These are phyloP conservation scores for Dreissena rostriformis DNA, from an alignment of 1,140 invertebrate species.

Conservation along the genomic window DNA sequence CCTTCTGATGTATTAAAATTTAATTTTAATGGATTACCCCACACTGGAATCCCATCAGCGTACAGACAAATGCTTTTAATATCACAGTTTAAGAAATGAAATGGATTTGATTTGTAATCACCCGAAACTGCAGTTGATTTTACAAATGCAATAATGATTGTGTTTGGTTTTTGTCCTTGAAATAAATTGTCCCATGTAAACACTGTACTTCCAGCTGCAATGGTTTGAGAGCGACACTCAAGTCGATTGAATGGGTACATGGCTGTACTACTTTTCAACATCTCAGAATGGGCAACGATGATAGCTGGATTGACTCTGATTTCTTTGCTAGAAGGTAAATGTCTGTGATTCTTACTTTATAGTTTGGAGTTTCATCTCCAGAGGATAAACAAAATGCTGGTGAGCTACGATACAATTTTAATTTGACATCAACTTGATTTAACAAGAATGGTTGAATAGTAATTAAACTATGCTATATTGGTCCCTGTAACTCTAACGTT, in stretches of 20 bases:
- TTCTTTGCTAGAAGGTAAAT: conserved; percentile 41
- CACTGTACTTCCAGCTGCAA: conserved; percentile 41
- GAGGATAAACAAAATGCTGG: conserved; percentile 39
- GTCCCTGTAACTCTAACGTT: conserved; percentile 37
- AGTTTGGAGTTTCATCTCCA: conserved; percentile 2
- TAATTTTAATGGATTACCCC: conserved; percentile 42
- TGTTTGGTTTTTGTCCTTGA: conserved; percentile 45
- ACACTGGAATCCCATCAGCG: conserved; percentile 42
- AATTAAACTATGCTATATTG: conserved; percentile 44
- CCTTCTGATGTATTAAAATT: conserved; percentile 47
- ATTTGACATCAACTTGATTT: conserved; percentile 56
- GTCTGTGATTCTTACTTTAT: conserved; percentile 34
- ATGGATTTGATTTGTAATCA: conserved; percentile 55
- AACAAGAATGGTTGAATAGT: conserved; percentile 32
- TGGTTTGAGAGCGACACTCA: conserved; percentile 40
- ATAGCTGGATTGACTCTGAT: conserved; percentile 26
- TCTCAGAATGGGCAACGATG: conserved; percentile 41
- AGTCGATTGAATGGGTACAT: conserved; percentile 37
- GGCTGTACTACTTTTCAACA: conserved; percentile 34
- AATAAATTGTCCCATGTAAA: conserved; percentile 52
- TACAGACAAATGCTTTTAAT: conserved; percentile 42
- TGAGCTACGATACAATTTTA: conserved; percentile 41
- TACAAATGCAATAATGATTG: conserved; percentile 35
- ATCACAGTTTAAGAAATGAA: conserved; percentile 42
- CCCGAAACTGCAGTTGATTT: conserved; percentile 53